Conservation (phyloP, 2,888 invertebrate genomes). For the Clanis bilineata region DNA sequence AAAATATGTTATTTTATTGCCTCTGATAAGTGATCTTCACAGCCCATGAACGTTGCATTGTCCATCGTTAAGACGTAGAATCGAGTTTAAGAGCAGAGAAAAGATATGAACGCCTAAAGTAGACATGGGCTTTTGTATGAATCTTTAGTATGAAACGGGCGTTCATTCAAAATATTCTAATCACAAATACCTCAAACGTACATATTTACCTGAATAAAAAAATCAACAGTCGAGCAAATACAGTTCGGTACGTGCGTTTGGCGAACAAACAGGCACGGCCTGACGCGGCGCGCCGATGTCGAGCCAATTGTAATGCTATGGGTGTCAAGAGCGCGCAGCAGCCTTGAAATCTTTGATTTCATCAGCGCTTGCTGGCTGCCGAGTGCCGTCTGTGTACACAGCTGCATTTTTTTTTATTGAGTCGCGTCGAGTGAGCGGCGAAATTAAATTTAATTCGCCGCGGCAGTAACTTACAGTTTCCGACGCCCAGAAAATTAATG, state of each 20-base stretch:
- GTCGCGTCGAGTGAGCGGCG: background rate
- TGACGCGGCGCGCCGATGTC: constrained; percentile 26
- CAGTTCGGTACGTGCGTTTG: background rate
- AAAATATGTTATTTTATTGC: no score
- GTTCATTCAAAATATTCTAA: background rate
- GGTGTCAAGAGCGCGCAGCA: constrained; percentile 54
- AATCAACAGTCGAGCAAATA: constrained; percentile 10
- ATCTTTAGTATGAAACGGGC: background rate
- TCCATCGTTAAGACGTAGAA: no score
- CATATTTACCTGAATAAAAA: constrained; percentile 13
- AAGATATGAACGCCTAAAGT: no score
- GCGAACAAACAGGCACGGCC: constrained; percentile 15
- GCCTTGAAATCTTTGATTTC: constrained; percentile 58
- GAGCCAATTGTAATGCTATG: constrained; percentile 50
- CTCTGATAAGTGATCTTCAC: no score
- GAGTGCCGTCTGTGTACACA: constrained; percentile 21
- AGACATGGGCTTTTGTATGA: no score
- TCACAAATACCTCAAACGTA: background rate
- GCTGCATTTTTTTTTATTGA: constrained; percentile 18
- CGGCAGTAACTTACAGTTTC: background rate
- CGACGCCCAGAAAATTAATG: no score
- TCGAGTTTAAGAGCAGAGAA: no score
- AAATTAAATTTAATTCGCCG: background rate
- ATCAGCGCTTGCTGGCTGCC: constrained; percentile 24
- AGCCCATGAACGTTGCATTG: no score